Evolutionary conservation across 1,140 invertebrate species (phyloP).

Genomic region (Halesus radiatus): DNA sequence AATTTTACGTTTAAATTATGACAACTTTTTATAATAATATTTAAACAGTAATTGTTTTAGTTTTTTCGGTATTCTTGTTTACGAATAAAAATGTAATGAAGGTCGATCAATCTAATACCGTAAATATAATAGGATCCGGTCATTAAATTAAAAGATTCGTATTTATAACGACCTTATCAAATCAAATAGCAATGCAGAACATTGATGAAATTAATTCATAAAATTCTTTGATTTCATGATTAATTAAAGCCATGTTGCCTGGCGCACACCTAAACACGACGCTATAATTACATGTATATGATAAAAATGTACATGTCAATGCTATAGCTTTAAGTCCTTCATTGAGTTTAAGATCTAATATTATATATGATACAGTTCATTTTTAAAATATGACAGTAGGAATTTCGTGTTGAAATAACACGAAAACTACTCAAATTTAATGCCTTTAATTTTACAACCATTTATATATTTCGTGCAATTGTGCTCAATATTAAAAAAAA

Average conservation of each 20-base stretch:
- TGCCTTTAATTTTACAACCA: not conserved
- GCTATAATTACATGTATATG: not conserved
- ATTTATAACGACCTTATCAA: no score
- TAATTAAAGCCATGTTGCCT: slow-evolving; percentile 8
- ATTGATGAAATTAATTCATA: slow-evolving; percentile 18
- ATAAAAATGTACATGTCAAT: not conserved
- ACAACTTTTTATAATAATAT: no score
- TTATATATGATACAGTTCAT: slow-evolving; percentile 13
- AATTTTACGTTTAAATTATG: no score
- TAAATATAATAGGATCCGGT: no score
- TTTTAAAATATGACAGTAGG: slow-evolving; percentile 11
- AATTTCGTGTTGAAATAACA: not conserved
- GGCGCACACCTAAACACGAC: not conserved
- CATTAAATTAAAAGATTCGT: no score
- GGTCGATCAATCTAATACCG: no score
- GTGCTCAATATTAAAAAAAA: slow-evolving; percentile 6
- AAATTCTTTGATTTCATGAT: not conserved
- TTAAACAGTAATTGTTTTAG: no score
- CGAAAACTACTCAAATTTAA: not conserved
- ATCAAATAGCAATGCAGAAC: not conserved
- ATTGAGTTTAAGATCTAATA: not conserved
- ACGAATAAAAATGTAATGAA: no score
- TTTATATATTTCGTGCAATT: slow-evolving; percentile 27
- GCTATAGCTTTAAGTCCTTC: not conserved
- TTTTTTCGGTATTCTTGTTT: no score